Conservation (phyloP, 2,113 vertebrate species). For the Hydrolagus affinis region DNA sequence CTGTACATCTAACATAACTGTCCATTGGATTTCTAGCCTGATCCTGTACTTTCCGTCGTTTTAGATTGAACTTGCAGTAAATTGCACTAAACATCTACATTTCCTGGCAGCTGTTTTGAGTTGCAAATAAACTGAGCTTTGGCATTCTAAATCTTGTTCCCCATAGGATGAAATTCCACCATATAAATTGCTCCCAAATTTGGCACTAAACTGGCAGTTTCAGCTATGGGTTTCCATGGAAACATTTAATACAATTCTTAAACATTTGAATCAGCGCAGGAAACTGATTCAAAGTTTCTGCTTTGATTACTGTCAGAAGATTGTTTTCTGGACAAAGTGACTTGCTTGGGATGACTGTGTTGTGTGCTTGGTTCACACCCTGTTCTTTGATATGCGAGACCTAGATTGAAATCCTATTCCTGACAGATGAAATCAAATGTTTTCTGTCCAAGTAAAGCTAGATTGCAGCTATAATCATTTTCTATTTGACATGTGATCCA, state of each 20-base stretch:
- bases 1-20: not conserved
- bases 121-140: constrained; percentile 18
- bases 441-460: not conserved
- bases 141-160: not conserved
- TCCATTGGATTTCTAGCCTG: not conserved
- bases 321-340: not conserved
- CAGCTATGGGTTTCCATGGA: constrained; percentile 3
- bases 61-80: not conserved
- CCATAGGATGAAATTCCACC: constrained; percentile 30
- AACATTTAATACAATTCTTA: not conserved
- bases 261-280: not conserved
- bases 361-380: not conserved
- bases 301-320: constrained; percentile 2
- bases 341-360: not conserved
- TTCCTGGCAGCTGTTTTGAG: constrained; percentile 4
- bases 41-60: not conserved
- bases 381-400: not conserved
- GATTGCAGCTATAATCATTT: not conserved
- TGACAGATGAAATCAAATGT: not conserved
- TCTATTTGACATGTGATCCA: not conserved
- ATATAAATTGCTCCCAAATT: not conserved
- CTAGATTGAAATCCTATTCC: constrained; percentile 2
- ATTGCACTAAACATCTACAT: not conserved
- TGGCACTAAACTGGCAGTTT: not conserved
- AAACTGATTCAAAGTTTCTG: constrained; percentile 18